Base-by-base conservation (phyloP, 2,113 vertebrate genomes). In the Aramus guarauna region DNA sequence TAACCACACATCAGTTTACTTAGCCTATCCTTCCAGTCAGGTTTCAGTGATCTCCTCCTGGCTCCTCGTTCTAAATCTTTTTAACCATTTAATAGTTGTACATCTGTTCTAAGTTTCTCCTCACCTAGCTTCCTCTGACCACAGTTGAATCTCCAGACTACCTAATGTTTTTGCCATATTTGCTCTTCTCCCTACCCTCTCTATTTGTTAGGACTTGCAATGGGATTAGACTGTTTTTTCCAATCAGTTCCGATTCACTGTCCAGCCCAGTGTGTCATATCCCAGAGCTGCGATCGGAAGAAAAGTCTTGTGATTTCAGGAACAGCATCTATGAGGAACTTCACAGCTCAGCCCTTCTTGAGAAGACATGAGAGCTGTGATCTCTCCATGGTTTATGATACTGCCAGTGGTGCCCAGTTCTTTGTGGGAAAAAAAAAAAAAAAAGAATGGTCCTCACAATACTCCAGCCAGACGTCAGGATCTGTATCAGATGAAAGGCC, bases 241-340 rank as follows among this genome's bases (percentile, higher is more conserved):
- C 36, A 30, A 6, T 63, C 24, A 52, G 14, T 47, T 75, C 17
- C 43, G 69, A 47, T 45, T 56, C 36, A 52, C 48, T 80, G 48
- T 15, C 17, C 12, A 73, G 34, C 22, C 26, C 64, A 36, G 8
- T 29, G 30, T 72, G n/a, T 72, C 55, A 34, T 29, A 72, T 32
- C 8, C 2, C 19, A 62, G n/a, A 80, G 5, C 17, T 1, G 1
- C 6, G 45, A 9, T 50, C 2, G 1, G 30, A 36, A 78, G 32
- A 72, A 45, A 53, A 34, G 21, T 26, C 55, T 56, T 89, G 45
- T 24, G 18, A 60, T 74, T 80, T 59, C 39, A 67, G 29, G 9
- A 86, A 27, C 14, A 67, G 24, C 26, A 32, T 36, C 75, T 68
- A 20, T 20, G 16, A 69, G 47, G 34, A 75, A 18, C 29, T 75